Base-by-base conservation (phyloP, 2,797 vertebrate species). In the Smutsia gigantea region DNA sequence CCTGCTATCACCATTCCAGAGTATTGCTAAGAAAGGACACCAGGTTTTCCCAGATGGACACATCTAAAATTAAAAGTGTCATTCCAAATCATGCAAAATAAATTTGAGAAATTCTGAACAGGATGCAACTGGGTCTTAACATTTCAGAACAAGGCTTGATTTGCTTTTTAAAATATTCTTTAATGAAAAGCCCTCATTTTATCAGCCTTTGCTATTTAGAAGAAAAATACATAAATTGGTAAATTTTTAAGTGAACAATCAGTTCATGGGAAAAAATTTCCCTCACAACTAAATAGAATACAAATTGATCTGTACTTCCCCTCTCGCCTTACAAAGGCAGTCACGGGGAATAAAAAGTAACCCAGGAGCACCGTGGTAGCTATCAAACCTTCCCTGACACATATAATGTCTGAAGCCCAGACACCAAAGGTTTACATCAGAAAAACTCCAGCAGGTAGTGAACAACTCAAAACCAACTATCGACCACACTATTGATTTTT, bases 401-500 rank as follows among this genome's bases (percentile, higher is more conserved):
- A 98, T 98, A 98, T 97, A 98, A 98, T 57, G 59, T 98, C 98
- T 98, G 97, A 98, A 98, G 97, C 96, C 96, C 96, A 98, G 98
- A 98, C 97, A 98, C 97, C 96, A 97, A 97, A 98, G 98, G 98
- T 98, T 98, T 98, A 98, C 98, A 98, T 98, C 98, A 98, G 98
- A 98, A 98, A 97, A 98, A 98, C 98, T 98, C 98, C 98, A 98
- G 98, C 97, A 97, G 93, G 98, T 96, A 98, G 97, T 0, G 98
- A 98, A 99, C 98, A 98, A 98, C 98, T 98, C 98, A 98, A 99
- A 99, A 98, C 98, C 98, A 98, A 98, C 98, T 98, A 99, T 99
- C 96, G 99, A 99, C 98, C 98, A 97, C 0, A 17, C 77, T 98
- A 99, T 99, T 98, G 99, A 99, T 99, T 99, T 98, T 97, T 83